Percentiles rank a stretch among this genome's conserved stretches.
These are phyloP conservation scores for Cynocephalus volans DNA, from an alignment of 2,113 vertebrate genomes.

Conservation along the genomic window DNA sequence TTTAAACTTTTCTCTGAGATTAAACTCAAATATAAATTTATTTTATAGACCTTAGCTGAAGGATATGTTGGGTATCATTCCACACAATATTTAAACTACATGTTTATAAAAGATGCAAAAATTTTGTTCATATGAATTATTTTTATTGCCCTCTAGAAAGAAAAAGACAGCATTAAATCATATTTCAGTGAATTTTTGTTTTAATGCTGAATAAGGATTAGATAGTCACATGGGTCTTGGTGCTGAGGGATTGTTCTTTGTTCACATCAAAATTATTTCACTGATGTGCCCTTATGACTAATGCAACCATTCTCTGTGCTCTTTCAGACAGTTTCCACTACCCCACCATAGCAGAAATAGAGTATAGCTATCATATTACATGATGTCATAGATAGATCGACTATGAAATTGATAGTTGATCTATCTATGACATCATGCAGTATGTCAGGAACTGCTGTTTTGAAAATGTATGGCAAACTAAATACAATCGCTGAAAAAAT, in stretches of 20 bases:
- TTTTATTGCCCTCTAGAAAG: neutral
- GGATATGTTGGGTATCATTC: neutral
- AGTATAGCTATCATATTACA: neutral
- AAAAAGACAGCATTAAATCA: no score
- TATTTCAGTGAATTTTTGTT: no score
- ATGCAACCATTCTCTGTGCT: neutral
- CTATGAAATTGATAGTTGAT: no score
- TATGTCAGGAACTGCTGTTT: neutral
- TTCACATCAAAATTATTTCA: neutral
- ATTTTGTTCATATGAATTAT: neutral
- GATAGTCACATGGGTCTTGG: neutral
- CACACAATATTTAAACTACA: neutral
- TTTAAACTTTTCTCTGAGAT: neutral
- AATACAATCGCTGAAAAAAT: no score
- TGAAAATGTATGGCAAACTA: neutral
- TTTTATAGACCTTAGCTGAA: neutral
- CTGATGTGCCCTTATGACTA: neutral
- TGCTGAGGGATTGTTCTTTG: neutral
- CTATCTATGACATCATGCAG: no score
- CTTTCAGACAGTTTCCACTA: neutral
- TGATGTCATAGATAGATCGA: neutral
- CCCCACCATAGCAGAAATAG: neutral
- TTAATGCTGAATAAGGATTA: neutral
- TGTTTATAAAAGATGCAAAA: neutral
- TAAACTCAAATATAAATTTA: neutral